These are phyloP conservation scores for Octodon degus DNA, from an alignment of 2,113 vertebrate species.

Conservation along the genomic window DNA sequence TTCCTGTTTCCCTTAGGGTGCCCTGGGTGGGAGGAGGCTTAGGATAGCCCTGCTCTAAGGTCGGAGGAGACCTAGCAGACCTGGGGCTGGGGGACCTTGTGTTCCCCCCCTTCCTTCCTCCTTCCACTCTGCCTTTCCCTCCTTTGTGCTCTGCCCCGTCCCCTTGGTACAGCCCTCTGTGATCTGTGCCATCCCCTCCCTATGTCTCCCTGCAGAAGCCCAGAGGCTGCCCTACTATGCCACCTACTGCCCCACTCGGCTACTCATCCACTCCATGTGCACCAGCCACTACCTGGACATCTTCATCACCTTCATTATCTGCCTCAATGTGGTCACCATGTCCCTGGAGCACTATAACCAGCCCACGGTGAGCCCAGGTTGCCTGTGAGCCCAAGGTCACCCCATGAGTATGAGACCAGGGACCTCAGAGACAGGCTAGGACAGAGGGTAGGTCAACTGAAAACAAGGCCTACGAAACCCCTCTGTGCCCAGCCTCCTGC, in stretches of 20 bases:
- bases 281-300: constrained; percentile 99
- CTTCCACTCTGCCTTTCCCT: not conserved
- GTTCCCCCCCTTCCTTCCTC: constrained; percentile 13
- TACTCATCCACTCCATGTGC: constrained; percentile 98
- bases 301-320: constrained; percentile 99
- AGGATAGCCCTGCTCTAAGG: no score
- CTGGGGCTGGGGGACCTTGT: not conserved
- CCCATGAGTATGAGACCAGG: not conserved
- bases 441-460: not conserved
- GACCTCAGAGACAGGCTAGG: not conserved
- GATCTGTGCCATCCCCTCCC: constrained; percentile 3
- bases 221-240: constrained; percentile 96
- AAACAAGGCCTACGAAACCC: not conserved
- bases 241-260: constrained; percentile 93
- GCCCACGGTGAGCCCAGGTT: constrained; percentile 90
- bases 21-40: not conserved
- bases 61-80: not conserved
- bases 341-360: constrained; percentile 99
- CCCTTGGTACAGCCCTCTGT: constrained; percentile 42
- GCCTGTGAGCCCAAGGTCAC: not conserved
- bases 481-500: fast-evolving
- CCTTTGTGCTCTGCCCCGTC: constrained; percentile 47
- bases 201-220: constrained; percentile 88
- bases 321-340: constrained; percentile 99
- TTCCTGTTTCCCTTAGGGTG: not conserved